phyloP scores from a whole-genome alignment of 2,888 invertebrate genomes.

The Hipparchia sbordonii region DNA sequence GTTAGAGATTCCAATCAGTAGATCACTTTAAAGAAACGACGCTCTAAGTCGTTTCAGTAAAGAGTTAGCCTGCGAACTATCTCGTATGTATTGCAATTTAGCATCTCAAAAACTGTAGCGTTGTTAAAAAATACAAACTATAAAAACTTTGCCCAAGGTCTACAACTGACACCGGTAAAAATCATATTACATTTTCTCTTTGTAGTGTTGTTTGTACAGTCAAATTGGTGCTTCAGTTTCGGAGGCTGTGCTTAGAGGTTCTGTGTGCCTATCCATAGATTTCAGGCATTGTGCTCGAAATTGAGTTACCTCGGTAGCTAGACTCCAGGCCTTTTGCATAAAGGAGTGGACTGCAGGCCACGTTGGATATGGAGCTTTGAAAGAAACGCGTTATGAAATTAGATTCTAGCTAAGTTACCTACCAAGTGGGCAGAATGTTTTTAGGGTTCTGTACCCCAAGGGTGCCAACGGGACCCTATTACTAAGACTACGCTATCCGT shows the following conservation, averaged over 20 bases:
- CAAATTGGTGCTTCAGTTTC: conserved; percentile 26
- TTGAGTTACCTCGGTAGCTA: conserved; percentile 27
- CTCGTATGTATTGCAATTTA: no score
- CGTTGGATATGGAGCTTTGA: conserved; percentile 19
- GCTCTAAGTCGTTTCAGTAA: no score
- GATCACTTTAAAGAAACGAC: no score
- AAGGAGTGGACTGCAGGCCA: conserved; percentile 31
- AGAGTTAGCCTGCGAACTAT: no score
- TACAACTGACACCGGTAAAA: conserved; percentile 5
- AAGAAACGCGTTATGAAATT: conserved; percentile 12
- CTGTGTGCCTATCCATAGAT: conserved; percentile 13
- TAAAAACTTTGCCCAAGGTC: conserved; percentile 18
- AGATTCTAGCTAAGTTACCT: not conserved
- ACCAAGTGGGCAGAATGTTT: no score
- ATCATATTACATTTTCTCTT: conserved; percentile 20
- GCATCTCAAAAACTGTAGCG: not conserved
- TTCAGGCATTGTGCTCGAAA: conserved; percentile 27
- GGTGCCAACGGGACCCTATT: no score
- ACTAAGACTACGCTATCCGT: no score
- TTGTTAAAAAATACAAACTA: conserved; percentile 16
- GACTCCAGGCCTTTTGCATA: conserved; percentile 37
- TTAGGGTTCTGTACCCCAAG: no score
- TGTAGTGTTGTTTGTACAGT: conserved; percentile 24
- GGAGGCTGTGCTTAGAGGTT: conserved; percentile 18
- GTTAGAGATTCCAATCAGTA: no score